phyloP scores from a whole-genome alignment of 2,113 vertebrate species.

The Phalacrocorax pelagicus region DNA sequence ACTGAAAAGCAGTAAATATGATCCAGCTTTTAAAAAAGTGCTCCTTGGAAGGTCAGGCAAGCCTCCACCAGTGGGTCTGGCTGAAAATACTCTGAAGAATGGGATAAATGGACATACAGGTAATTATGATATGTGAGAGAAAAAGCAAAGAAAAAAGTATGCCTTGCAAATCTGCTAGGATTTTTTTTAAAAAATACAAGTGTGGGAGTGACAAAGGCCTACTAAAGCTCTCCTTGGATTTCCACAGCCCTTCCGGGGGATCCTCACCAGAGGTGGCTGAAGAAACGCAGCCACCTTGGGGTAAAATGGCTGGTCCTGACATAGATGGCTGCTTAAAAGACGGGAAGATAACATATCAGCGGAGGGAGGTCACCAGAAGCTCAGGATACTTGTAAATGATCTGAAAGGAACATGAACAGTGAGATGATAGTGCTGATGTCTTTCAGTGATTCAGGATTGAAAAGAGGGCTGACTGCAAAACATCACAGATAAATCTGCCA shows the following conservation, averaged over 20 bases:
- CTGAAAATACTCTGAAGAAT: not conserved
- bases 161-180: not conserved
- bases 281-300: not conserved
- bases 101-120: not conserved
- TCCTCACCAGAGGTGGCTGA: not conserved
- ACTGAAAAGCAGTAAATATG: not conserved
- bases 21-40: not conserved
- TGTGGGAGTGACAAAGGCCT: not conserved
- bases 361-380: not conserved
- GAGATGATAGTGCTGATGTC: rapidly evolving
- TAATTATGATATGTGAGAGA: not conserved
- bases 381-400: not conserved
- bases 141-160: not conserved
- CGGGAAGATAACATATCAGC: not conserved
- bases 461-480: not conserved
- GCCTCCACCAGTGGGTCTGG: not conserved
- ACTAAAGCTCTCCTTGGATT: not conserved
- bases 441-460: not conserved
- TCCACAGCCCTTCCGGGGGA: not conserved
- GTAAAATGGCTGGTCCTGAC: not conserved
- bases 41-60: not conserved
- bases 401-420: not conserved
- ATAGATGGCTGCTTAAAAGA: not conserved
- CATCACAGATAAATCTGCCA: not conserved
- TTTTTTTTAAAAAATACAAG: not conserved